A percentile compares a stretch with the other conserved stretches of the same genome.
phyloP scores from a whole-genome alignment of 2,113 vertebrate species.

The Xenus cinereus region DNA sequence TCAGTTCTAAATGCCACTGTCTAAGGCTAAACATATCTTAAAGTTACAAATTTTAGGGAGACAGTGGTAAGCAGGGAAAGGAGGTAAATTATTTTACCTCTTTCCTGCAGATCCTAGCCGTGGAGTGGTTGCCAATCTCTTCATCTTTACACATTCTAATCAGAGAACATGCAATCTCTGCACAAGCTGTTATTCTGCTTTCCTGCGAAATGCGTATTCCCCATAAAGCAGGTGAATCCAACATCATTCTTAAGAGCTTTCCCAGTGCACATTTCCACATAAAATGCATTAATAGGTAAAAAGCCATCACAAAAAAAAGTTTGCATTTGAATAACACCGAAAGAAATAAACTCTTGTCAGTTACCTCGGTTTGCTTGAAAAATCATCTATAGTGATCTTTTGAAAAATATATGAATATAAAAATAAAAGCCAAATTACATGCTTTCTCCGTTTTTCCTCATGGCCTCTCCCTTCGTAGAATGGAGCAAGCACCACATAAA shows the following conservation, averaged over 20 bases:
- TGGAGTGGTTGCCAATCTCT: neutral
- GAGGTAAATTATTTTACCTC: neutral
- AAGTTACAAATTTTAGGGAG: neutral
- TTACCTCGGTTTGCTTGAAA: neutral
- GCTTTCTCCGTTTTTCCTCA: neutral
- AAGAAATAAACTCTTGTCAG: neutral
- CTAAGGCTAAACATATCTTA: neutral
- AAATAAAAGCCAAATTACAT: neutral
- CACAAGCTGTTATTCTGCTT: neutral
- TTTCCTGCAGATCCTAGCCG: neutral
- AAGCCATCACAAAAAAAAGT: neutral
- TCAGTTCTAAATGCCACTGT: neutral
- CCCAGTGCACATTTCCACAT: neutral
- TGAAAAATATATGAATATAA: neutral
- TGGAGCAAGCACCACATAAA: neutral
- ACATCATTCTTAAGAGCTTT: neutral
- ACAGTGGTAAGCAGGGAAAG: neutral
- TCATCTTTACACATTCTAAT: neutral
- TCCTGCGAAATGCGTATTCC: neutral
- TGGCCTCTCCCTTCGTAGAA: neutral
- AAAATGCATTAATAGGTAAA: neutral
- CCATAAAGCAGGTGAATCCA: neutral
- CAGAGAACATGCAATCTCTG: neutral
- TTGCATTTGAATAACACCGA: neutral
- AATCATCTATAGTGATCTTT: neutral